phyloP scores from a whole-genome alignment of 2,797 vertebrate species.

The Acrossocheilus fasciatus region DNA sequence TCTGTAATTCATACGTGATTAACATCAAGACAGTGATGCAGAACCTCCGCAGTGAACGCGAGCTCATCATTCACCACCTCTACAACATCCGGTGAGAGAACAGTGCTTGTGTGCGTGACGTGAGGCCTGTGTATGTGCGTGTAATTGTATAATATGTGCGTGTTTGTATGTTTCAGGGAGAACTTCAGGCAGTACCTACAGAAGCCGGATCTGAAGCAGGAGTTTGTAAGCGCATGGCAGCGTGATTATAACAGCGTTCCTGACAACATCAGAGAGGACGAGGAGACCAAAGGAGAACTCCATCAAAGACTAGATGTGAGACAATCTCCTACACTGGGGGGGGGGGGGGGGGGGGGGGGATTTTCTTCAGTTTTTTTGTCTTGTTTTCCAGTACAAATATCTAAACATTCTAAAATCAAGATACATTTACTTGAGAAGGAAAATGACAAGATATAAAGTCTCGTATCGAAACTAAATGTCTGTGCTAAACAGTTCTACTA shows the following conservation, averaged over 20 bases:
- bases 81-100: conserved; percentile 82
- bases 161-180: conserved; percentile 60
- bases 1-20: conserved; percentile 81
- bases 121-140: conserved; percentile 50
- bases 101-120: conserved; percentile 50
- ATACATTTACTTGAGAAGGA: background rate
- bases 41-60: conserved; percentile 79
- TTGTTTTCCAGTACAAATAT: background rate
- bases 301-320: conserved; percentile 88
- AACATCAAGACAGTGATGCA: conserved; percentile 83
- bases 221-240: conserved; percentile 90
- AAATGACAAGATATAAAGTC: background rate
- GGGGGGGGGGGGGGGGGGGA: too few relatives aligned
- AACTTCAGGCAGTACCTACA: conserved; percentile 81
- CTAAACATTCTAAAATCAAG: background rate
- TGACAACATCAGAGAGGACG: conserved; percentile 85
- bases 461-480: too few relatives aligned
- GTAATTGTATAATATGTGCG: conserved; percentile 35
- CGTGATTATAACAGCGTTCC: conserved; percentile 85
- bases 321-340: background rate
- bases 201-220: conserved; percentile 88
- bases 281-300: conserved; percentile 90
- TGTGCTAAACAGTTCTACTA: background rate
- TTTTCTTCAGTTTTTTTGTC: background rate
- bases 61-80: conserved; percentile 75